Evolutionary conservation across 1,140 invertebrate species (phyloP).

Genomic region (Aphelinus atriplicis): DNA sequence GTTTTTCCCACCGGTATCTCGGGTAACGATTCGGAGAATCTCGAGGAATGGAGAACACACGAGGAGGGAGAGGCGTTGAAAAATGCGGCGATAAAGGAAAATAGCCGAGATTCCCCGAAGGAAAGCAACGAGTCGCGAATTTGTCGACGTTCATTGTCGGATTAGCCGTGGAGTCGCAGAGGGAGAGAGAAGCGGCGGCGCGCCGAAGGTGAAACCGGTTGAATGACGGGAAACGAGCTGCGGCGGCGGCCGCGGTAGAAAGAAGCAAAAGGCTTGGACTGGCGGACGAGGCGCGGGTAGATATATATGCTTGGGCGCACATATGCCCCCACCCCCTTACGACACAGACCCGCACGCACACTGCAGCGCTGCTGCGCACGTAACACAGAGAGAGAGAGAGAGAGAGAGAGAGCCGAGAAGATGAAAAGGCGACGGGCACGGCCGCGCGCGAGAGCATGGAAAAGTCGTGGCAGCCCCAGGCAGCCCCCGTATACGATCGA

Average conservation of each 20-base stretch:
- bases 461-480: no score
- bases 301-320: no score
- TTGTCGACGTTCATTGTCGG: background rate
- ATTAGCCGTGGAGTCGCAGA: background rate
- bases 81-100: no score
- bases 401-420: conserved; percentile 11
- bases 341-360: no score
- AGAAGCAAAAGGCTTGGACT: background rate
- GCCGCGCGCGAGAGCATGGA: no score
- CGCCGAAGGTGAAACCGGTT: background rate
- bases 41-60: no score
- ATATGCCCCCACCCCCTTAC: no score
- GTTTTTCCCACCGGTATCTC: no score
- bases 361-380: background rate
- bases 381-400: background rate
- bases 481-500: no score
- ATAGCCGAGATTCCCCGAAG: no score
- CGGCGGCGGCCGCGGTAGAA: background rate
- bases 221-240: background rate
- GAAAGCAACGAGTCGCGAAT: background rate
- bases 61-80: no score
- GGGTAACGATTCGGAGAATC: no score
- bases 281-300: background rate
- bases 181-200: background rate
- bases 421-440: background rate